Evolutionary conservation across 2,113 vertebrate species (phyloP).

Genomic region (Cettia cetti): DNA sequence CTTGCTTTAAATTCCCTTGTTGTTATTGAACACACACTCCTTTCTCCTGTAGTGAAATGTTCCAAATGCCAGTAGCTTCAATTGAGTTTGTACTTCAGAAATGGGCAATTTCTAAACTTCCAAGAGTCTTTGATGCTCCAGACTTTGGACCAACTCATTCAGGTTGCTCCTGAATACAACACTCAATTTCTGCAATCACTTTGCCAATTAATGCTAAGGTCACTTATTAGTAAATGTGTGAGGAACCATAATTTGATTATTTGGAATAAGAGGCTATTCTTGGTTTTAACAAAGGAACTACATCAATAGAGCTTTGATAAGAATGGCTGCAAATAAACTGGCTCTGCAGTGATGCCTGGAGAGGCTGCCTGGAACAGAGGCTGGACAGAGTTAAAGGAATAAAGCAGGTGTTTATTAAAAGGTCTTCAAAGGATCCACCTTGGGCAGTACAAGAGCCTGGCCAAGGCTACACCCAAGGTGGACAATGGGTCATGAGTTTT

Average conservation of each 20-base stretch:
- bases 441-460: neutral
- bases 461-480: neutral
- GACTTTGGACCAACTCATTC: neutral
- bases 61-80: neutral
- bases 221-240: neutral
- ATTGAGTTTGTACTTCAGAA: neutral
- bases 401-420: neutral
- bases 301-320: neutral
- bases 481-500: accelerated
- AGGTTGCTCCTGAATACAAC: neutral
- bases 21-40: neutral
- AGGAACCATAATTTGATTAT: neutral
- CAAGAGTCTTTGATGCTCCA: neutral
- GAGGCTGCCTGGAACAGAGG: neutral
- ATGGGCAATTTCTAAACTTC: neutral
- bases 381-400: neutral
- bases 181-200: neutral
- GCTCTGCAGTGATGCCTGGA: neutral
- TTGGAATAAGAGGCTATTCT: neutral
- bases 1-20: neutral
- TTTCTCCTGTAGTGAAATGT: neutral
- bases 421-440: neutral
- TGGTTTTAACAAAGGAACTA: neutral
- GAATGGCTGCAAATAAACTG: neutral
- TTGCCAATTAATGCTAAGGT: neutral